Conservation (phyloP, 2,888 invertebrate species). For the Phalangium opilio region DNA sequence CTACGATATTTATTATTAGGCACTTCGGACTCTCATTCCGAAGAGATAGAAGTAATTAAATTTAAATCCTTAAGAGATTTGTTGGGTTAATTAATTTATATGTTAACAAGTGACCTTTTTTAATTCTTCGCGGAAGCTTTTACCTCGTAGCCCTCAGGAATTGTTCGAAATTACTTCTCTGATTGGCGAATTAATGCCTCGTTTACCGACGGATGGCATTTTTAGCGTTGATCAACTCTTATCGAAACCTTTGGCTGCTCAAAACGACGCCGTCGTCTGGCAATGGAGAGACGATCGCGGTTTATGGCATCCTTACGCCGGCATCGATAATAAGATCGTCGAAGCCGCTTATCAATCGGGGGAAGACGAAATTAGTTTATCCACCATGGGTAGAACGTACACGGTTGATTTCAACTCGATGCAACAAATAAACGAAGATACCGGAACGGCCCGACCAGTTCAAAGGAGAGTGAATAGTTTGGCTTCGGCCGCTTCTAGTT, state of each 20-base stretch:
- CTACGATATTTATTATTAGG: slow-evolving; percentile 73
- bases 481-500: slow-evolving; percentile 23
- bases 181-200: slow-evolving; percentile 93
- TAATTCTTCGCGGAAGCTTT: slow-evolving; percentile 42
- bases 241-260: slow-evolving; percentile 34
- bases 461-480: slow-evolving; percentile 48
- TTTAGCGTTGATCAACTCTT: slow-evolving; percentile 82
- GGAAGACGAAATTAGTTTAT: slow-evolving; percentile 87
- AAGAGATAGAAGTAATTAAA: slow-evolving; percentile 15
- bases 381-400: slow-evolving; percentile 81
- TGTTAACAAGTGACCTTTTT: neutral
- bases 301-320: slow-evolving; percentile 75
- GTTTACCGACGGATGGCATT: slow-evolving; percentile 83
- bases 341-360: slow-evolving; percentile 85
- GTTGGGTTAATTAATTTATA: too few relatives aligned
- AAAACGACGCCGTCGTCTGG: slow-evolving; percentile 73
- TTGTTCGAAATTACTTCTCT: slow-evolving; percentile 92
- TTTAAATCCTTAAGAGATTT: too few relatives aligned
- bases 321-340: slow-evolving; percentile 81
- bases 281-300: slow-evolving; percentile 94
- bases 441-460: slow-evolving; percentile 81
- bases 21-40: slow-evolving; percentile 4
- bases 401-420: slow-evolving; percentile 91
- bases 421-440: slow-evolving; percentile 98
- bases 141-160: slow-evolving; percentile 85